A percentile compares a stretch with the other conserved stretches of the same genome.
These are phyloP conservation scores for Dasypogon diadema DNA, from an alignment of 2,888 invertebrate genomes.

Conservation along the genomic window DNA sequence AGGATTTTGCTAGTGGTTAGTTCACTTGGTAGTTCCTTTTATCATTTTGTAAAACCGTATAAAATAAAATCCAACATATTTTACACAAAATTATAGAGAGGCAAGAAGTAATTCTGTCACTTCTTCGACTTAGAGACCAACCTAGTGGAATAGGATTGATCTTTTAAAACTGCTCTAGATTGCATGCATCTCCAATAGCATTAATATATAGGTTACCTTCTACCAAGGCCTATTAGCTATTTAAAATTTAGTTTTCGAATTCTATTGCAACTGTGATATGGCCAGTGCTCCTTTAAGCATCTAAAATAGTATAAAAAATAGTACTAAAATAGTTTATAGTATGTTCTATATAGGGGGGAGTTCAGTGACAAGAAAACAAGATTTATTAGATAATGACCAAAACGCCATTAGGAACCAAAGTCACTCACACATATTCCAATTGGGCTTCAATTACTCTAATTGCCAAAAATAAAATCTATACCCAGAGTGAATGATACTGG, in stretches of 20 bases:
- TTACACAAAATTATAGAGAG: neutral
- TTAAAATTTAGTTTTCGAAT: no score
- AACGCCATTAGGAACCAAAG: neutral
- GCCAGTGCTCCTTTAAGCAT: neutral
- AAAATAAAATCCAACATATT: no score
- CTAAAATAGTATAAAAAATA: no score
- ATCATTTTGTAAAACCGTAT: no score
- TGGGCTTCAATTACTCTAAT: neutral
- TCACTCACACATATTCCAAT: neutral
- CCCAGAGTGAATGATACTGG: neutral
- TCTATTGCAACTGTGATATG: neutral
- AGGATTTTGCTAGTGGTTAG: no score
- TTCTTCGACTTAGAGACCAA: no score
- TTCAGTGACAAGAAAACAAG: neutral
- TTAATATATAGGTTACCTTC: no score
- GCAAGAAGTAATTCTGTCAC: neutral
- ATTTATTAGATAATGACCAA: neutral
- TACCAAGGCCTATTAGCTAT: no score
- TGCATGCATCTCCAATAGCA: no score
- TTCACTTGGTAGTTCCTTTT: no score
- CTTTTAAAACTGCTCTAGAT: no score
- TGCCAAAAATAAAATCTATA: neutral
- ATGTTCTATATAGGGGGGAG: neutral
- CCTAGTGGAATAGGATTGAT: neutral
- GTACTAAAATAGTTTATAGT: neutral